These are phyloP conservation scores for Nesometra sesokonis DNA, from an alignment of 35 echinoderm and acorn worm species.

Conservation along the genomic window DNA sequence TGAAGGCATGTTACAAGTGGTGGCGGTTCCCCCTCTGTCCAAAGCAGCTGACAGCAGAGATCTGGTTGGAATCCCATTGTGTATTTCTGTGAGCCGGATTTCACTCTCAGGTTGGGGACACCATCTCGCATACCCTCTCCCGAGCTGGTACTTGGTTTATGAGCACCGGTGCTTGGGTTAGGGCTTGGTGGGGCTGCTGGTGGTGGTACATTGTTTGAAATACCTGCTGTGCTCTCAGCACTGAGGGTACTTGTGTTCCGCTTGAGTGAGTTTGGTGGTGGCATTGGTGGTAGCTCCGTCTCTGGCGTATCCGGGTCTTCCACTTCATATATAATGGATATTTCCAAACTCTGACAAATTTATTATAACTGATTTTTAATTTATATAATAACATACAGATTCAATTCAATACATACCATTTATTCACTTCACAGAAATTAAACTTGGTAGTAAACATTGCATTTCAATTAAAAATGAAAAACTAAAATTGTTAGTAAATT, in stretches of 20 bases:
- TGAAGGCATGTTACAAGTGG: constrained; percentile 61
- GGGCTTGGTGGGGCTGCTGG: constrained; percentile 30
- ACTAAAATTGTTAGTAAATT: no score
- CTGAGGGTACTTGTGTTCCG: constrained; percentile 81
- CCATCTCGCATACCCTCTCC: constrained; percentile 75
- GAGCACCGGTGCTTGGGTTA: constrained; percentile 15
- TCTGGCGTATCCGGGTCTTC: constrained; percentile 89
- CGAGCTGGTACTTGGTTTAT: not conserved
- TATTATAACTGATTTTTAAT: not conserved
- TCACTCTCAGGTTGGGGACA: constrained; percentile 85
- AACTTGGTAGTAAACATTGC: no score
- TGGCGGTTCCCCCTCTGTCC: constrained; percentile 88
- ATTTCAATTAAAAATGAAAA: no score
- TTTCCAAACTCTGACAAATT: constrained; percentile 63
- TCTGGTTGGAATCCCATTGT: constrained; percentile 63
- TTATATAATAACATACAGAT: no score
- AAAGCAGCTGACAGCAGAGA: constrained; percentile 61
- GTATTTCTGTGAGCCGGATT: constrained; percentile 57
- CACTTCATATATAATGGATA: constrained; percentile 80
- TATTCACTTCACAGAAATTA: no score
- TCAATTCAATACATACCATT: no score
- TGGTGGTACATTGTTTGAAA: not conserved
- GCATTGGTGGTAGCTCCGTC: constrained; percentile 58
- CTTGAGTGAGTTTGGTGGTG: constrained; percentile 51
- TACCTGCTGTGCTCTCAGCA: constrained; percentile 33